These are phyloP conservation scores for Sminthurinus aureus DNA, from an alignment of 2,888 invertebrate species.

Conservation along the genomic window DNA sequence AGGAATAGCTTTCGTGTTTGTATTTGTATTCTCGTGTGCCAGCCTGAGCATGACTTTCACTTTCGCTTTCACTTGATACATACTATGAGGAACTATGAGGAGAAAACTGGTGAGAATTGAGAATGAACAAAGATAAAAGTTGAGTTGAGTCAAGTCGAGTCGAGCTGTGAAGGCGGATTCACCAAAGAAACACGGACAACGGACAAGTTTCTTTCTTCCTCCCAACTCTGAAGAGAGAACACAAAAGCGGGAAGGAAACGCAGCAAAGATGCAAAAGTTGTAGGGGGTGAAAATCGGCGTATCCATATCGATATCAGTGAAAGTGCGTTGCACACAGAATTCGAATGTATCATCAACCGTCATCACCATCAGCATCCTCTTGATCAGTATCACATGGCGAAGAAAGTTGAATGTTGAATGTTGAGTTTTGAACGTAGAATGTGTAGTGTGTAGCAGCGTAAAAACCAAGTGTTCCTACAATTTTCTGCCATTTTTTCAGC, in stretches of 20 bases:
- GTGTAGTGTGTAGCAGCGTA: no score
- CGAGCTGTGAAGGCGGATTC: not conserved
- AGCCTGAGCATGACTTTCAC: not conserved
- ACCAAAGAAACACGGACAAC: not conserved
- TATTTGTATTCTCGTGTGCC: not conserved
- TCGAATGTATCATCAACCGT: no score
- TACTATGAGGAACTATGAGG: not conserved
- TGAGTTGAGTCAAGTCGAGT: not conserved
- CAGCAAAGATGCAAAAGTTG: not conserved
- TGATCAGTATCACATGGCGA: no score
- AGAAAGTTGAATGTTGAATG: no score
- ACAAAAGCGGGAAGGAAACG: not conserved
- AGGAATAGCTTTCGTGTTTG: not conserved
- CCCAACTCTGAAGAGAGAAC: not conserved
- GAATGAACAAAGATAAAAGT: constrained; percentile 3
- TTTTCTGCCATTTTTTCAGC: no score
- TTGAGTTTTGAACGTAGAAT: no score
- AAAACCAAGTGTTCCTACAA: no score
- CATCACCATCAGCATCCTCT: no score
- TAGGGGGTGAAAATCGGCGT: not conserved
- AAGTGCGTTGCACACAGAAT: no score
- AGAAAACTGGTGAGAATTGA: constrained; percentile 8
- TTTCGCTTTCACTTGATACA: not conserved
- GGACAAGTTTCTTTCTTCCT: not conserved
- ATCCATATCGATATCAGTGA: not conserved